Evolutionary conservation across 1,140 invertebrate genomes (phyloP).

Genomic region (Euglossa dilemma): DNA sequence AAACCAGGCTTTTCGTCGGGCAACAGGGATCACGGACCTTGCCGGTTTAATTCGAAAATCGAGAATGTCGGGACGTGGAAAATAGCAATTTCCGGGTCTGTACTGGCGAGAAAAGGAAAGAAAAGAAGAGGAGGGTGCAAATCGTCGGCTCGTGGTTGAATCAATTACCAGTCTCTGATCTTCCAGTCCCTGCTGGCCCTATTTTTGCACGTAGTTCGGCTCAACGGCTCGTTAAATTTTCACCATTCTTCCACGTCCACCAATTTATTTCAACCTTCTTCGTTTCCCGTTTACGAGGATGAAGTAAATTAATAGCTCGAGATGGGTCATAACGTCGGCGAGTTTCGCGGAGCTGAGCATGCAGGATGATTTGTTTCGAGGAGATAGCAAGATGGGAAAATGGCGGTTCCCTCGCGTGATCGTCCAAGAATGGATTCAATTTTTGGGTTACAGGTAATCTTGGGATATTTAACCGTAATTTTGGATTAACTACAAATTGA

Average conservation of each 20-base stretch:
- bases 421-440: too few species aligned
- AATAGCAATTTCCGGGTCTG: slow-evolving; percentile 24
- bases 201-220: neutral
- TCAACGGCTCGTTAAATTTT: neutral
- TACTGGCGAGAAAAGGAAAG: neutral
- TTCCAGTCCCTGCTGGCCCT: neutral
- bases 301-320: neutral
- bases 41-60: neutral
- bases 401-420: too few species aligned
- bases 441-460: too few species aligned
- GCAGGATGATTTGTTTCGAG: neutral
- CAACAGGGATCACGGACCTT: neutral
- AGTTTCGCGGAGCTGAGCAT: too few species aligned
- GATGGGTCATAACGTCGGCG: neutral
- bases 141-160: slow-evolving; percentile 3
- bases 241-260: neutral
- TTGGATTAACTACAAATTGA: too few species aligned
- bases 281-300: neutral
- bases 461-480: too few species aligned
- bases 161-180: slow-evolving; percentile 7
- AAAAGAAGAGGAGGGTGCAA: neutral
- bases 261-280: neutral
- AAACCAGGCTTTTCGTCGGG: neutral
- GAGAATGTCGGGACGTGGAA: too few species aligned
- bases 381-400: neutral